Evolutionary conservation across 2,797 vertebrate genomes (phyloP), one percentile per base, ranked within the genome.

Genomic region (Platalea minor): DNA sequence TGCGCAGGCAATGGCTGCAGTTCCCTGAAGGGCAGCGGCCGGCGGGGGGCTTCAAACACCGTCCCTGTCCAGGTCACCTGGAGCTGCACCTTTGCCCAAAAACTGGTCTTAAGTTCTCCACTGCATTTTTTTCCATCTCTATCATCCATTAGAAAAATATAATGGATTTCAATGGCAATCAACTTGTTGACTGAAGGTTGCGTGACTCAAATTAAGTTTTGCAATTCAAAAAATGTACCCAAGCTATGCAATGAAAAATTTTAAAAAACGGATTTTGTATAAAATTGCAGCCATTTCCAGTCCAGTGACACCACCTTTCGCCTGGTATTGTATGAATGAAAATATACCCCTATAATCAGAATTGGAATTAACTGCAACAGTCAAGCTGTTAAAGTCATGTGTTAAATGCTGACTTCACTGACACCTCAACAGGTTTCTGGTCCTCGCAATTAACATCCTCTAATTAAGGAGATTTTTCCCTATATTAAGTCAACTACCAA

Each of bases 1-100:
- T 3, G 21, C 4, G 1, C 12, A n/a, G 39, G 26, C 21, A 9
- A 4, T 0, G 2, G 29, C 37, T 45, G 35, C 2, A 0, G 23
- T 18, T 26, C 37, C 60, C 48, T 2, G 2, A 33, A 41, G 7
- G 35, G 9, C 17, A 24, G 63, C 43, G 45, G 37, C 59, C 3
- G 0, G 20, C 35, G 35, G 8, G 21, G n/a, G 17, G 5, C 12
- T 73, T 89, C n/a, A n/a, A 61, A 35, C 37, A 9, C 25, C 18
- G 12, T 12, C 70, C 31, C 60, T 8, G 2, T 9, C 12, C 48
- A 25, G 13, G 8, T 6, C 35, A 64, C 31, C 17, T 5, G 23
- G n/a, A 57, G 25, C 17, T 53, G 39, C 12, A 18, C 37, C 23
- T 41, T n/a, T 57, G 29, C 26, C 35, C 33, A 48, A 43, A 20